Evolutionary conservation across 2,888 invertebrate species (phyloP).

Genomic region (Orthonychiurus folsomi): DNA sequence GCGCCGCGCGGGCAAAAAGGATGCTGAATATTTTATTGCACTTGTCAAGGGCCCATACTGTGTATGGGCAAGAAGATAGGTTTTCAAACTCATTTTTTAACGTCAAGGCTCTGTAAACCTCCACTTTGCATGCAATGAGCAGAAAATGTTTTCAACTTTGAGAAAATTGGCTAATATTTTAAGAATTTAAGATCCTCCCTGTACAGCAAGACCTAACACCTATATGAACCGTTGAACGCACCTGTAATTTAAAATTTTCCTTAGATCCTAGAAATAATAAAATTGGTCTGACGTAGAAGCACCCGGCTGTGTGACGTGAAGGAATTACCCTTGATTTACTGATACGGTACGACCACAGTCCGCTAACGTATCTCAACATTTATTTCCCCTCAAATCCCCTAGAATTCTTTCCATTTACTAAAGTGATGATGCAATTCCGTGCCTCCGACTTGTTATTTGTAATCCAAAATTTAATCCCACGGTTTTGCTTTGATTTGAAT

Average conservation of each 20-base stretch:
- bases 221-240: not conserved
- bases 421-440: too few species aligned
- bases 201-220: not conserved
- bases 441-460: too few species aligned
- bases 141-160: not conserved
- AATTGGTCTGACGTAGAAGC: not conserved
- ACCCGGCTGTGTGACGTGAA: not conserved
- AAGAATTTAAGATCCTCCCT: not conserved
- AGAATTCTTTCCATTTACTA: too few species aligned
- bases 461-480: too few species aligned
- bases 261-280: not conserved
- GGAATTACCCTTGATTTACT: too few species aligned
- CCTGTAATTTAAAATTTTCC: not conserved
- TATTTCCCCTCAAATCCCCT: too few species aligned
- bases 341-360: too few species aligned
- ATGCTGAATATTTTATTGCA: not conserved
- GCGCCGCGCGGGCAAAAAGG: too few species aligned
- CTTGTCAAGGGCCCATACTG: not conserved
- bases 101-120: not conserved
- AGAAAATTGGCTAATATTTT: not conserved
- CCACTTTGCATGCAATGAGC: not conserved
- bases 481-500: not conserved
- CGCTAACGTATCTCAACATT: too few species aligned
- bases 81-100: too few species aligned
- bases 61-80: not conserved